Evolutionary conservation across 1,140 invertebrate genomes (phyloP), one percentile per base, ranked within the genome.

Genomic region (Carcinoscorpius rotundicauda): DNA sequence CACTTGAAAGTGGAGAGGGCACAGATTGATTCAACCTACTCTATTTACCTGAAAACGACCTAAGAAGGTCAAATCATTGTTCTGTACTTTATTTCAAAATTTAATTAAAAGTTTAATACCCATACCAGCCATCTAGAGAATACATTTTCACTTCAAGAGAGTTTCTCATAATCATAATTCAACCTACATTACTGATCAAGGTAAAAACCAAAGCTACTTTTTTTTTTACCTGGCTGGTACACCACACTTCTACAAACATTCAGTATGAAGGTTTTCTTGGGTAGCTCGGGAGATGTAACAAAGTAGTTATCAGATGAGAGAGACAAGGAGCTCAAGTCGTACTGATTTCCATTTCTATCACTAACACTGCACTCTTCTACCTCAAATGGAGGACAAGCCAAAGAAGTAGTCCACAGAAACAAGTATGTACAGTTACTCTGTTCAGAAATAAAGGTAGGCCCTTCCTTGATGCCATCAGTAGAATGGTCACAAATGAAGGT

Each of bases 341-440:
- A 68, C 61, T 6, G 5, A 3, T n/a, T 29, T 4, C 62, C 61
- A 63, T 64, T 49, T 4, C 62, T 51, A 55, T 64, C 67, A 6
- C 60, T 52, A 50, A 61, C 64, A 29, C 61, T 63, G 58, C 67
- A 68, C 49, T 63, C 61, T 11, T 65, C 60, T 6, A 65, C 61
- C 58, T 63, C 61, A 61, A 64, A 65, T 10, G 67, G 64, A 8
- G 69, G 62, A 69, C 76, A 78, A 1, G 75, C 74, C 51, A 72
- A 61, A 61, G 70, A 68, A n/a, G 75, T 77, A 6, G 73, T 68
- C 76, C 76, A 78, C 52, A 69, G 64, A 68, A 78, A 78, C 3
- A 74, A 60, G 67, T 75, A 77, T 58, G 70, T 65, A 70, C 76
- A 78, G 64, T 71, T 66, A 50, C 68, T 62, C 9, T n/a, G n/a